Conservation (phyloP, 2,113 vertebrate genomes). For the Macaca fascicularis region DNA sequence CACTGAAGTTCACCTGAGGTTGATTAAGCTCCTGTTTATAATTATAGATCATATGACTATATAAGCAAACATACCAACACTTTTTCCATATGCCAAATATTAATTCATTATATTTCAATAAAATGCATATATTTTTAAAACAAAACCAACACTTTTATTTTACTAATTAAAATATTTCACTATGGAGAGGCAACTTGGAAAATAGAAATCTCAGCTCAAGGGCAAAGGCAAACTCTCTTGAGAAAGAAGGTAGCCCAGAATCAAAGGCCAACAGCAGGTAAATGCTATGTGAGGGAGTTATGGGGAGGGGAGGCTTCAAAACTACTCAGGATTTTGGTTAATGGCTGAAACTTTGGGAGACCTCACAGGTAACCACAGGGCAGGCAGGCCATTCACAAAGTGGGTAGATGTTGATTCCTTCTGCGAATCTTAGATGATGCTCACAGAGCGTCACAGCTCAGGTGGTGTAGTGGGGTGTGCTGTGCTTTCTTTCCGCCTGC, state of each 20-base stretch:
- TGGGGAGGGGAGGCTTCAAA: background rate
- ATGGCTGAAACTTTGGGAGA: background rate
- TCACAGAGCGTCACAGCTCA: background rate
- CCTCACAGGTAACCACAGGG: background rate
- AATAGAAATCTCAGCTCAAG: background rate
- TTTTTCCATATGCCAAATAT: background rate
- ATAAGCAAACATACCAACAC: background rate
- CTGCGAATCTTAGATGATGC: background rate
- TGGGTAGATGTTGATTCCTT: background rate
- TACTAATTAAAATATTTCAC: conserved; percentile 20
- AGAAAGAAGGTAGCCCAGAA: background rate
- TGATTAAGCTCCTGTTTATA: background rate
- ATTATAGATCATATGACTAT: background rate
- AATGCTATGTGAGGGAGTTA: background rate
- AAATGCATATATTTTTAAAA: background rate
- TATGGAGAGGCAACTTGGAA: conserved; percentile 24
- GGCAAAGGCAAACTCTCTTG: background rate
- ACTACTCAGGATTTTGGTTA: background rate
- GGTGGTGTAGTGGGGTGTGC: background rate
- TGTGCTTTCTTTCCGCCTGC: background rate
- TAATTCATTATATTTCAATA: background rate
- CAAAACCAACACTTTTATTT: background rate
- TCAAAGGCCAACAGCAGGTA: background rate
- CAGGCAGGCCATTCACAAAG: background rate
- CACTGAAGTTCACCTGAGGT: background rate